Evolutionary conservation across 2,797 vertebrate genomes (phyloP).

Genomic region (Cirrhinus molitorella): DNA sequence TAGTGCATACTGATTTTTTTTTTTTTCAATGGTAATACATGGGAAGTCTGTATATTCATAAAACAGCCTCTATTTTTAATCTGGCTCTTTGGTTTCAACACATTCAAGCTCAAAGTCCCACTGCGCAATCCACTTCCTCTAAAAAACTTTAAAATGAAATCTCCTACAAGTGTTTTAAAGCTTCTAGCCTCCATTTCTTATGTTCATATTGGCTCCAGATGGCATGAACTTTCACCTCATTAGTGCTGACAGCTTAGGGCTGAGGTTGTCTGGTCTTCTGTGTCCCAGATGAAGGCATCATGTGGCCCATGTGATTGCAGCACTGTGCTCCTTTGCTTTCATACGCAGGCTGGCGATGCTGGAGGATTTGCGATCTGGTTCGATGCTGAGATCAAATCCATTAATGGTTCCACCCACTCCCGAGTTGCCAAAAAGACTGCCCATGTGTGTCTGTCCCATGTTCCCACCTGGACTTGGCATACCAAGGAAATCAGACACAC

Average conservation of each 20-base stretch:
- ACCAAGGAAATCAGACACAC: slow-evolving; percentile 92
- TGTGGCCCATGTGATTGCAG: slow-evolving; percentile 98
- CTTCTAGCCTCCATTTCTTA: slow-evolving; percentile 15
- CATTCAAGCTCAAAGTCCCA: not conserved
- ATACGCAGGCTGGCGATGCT: slow-evolving; percentile 96
- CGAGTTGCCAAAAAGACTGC: slow-evolving; percentile 88
- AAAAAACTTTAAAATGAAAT: slow-evolving; percentile 41
- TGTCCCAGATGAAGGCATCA: slow-evolving; percentile 76
- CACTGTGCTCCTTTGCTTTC: slow-evolving; percentile 99
- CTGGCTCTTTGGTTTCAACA: not conserved
- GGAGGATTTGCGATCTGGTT: slow-evolving; percentile 97
- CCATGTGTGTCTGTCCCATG: slow-evolving; percentile 96
- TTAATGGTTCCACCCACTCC: slow-evolving; percentile 90
- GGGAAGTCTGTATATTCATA: not conserved
- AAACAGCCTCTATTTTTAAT: slow-evolving; percentile 2
- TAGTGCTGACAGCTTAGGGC: slow-evolving; percentile 71
- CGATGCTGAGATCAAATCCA: slow-evolving; percentile 92
- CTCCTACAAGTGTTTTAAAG: slow-evolving; percentile 5
- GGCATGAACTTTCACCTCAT: slow-evolving; percentile 76
- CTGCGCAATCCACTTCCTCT: slow-evolving; percentile 1
- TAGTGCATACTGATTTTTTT: not conserved
- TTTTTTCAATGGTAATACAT: not conserved
- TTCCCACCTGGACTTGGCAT: slow-evolving; percentile 86
- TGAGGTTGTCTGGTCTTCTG: slow-evolving; percentile 39
- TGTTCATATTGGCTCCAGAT: slow-evolving; percentile 68